Percentiles rank a stretch among this genome's conserved stretches.
phyloP scores from a whole-genome alignment of 2,888 invertebrate species.

The Syrista parreyssii region DNA sequence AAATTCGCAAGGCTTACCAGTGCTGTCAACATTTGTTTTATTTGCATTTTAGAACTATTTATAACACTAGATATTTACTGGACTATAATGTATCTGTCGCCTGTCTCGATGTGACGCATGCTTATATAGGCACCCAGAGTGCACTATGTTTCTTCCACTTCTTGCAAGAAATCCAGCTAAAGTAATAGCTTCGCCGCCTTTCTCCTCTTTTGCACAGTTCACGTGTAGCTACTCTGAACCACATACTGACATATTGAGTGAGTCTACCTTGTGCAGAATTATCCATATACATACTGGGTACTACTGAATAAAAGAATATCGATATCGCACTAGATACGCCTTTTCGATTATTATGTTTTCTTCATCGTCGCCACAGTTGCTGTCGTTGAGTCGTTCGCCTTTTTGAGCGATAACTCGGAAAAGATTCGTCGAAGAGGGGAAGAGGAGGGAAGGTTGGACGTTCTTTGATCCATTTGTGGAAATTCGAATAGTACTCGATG shows the following conservation, averaged over 20 bases:
- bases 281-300: not conserved
- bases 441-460: not conserved
- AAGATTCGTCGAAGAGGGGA: not conserved
- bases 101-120: conserved; percentile 20
- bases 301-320: conserved; percentile 1
- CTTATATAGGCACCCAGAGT: conserved; percentile 26
- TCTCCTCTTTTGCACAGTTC: conserved; percentile 21
- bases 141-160: conserved; percentile 14
- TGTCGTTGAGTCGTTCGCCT: not conserved
- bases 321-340: not conserved
- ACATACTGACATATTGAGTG: not conserved
- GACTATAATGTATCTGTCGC: conserved; percentile 1
- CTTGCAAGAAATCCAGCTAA: conserved; percentile 7
- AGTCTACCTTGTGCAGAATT: not conserved
- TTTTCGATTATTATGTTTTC: not conserved
- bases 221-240: not conserved
- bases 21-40: not conserved
- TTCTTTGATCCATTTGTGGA: not conserved
- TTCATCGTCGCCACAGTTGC: not conserved
- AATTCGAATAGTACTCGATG: not conserved
- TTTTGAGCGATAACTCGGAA: not conserved
- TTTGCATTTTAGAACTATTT: not conserved
- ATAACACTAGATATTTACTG: not conserved
- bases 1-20: not conserved
- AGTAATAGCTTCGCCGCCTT: conserved; percentile 29